Evolutionary conservation across 1,140 invertebrate genomes (phyloP), one percentile per base, ranked within the genome.

Genomic region (Ceratina japonica): DNA sequence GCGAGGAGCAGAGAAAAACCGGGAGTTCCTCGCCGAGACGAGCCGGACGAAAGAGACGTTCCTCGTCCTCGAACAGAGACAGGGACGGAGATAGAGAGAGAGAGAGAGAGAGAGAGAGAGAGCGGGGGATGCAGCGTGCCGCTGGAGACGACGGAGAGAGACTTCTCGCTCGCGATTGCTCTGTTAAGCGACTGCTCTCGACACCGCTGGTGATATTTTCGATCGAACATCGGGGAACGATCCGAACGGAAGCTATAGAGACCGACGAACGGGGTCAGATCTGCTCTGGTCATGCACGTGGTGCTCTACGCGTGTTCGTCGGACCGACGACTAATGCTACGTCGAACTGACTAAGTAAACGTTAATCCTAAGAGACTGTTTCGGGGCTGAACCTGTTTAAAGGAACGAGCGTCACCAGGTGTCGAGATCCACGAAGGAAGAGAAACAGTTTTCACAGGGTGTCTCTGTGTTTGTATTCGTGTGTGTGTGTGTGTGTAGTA

Each of bases 91-190:
- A 54, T 8, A 64, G 61, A n/a, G n/a, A n/a, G n/a, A n/a, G n/a
- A n/a, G n/a, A n/a, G n/a, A n/a, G n/a, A n/a, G 59, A 73, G 27
- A 73, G 24, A 51, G 49, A 54, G 10, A 65, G 27, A 69, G 37
- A 18, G 54, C 56, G 49, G 61, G 37, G 22, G 27, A 20, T 69
- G 64, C 37, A 68, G 51, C 63, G 73, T 75, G 73, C 73, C n/a
- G 52, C 44, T 74, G 52, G 66, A 68, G 49, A 22, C 1, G 13
- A 27, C 62, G 27, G 13, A 44, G 15, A 68, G n/a, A 8, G n/a
- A n/a, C n/a, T n/a, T 4, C 4, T 75, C 27, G 22, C 24, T 58
- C 37, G n/a, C n/a, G 10, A 64, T 52, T 0, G 20, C 18, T 27
- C 31, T 18, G 20, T n/a, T 58, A 75, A 75, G 52, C 31, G 7